phyloP scores from a whole-genome alignment of 1,140 invertebrate species.

The Cyclina sinensis region DNA sequence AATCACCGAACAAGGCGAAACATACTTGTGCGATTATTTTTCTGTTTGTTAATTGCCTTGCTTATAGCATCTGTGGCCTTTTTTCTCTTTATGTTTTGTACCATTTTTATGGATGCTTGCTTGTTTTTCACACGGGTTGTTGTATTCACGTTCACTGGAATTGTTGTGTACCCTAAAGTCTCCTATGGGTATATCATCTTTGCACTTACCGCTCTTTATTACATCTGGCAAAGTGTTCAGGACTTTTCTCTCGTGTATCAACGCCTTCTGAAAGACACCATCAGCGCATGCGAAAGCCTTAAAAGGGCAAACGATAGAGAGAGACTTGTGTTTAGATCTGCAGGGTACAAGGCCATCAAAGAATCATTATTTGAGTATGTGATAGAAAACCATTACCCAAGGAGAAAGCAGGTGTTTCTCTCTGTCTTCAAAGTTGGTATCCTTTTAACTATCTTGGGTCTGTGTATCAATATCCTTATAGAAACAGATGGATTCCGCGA shows the following conservation, averaged over 20 bases:
- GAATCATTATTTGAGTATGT: constrained; percentile 43
- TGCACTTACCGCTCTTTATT: constrained; percentile 52
- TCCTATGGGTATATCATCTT: constrained; percentile 59
- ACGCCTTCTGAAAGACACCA: constrained; percentile 26
- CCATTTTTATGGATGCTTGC: constrained; percentile 53
- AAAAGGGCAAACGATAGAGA: constrained; percentile 12
- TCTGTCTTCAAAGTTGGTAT: constrained; percentile 11
- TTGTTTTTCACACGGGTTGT: constrained; percentile 35
- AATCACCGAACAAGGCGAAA: too few relatives aligned
- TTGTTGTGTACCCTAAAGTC: constrained; percentile 50
- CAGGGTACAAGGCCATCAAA: constrained; percentile 16
- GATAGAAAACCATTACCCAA: constrained; percentile 51
- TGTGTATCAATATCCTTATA: constrained; percentile 17
- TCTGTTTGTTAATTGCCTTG: neutral
- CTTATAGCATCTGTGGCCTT: neutral
- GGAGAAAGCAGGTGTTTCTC: constrained; percentile 46
- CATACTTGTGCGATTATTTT: neutral
- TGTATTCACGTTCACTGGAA: constrained; percentile 50
- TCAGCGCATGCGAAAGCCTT: neutral
- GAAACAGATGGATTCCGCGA: constrained; percentile 47
- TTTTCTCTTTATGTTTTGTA: constrained; percentile 55
- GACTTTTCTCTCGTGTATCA: constrained; percentile 25
- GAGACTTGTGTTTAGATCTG: neutral
- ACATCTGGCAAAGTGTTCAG: constrained; percentile 26
- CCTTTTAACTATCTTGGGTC: neutral